Conservation (phyloP, 2,888 invertebrate genomes). For the Scrobipalpa atriplicella region DNA sequence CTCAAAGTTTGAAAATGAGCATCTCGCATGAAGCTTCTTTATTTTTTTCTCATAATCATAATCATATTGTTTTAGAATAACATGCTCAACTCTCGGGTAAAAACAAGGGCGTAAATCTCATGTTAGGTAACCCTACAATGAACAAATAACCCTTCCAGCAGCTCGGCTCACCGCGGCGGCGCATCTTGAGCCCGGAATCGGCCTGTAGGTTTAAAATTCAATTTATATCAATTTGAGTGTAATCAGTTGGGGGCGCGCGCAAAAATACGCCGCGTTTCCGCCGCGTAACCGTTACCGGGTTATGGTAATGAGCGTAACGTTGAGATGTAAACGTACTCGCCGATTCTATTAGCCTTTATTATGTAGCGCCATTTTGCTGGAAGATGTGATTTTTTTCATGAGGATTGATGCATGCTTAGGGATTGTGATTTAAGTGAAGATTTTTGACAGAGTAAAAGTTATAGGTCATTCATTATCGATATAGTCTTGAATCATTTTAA, state of each 20-base stretch:
- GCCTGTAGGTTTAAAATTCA: slow-evolving; percentile 78
- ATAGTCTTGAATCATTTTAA: too few species aligned
- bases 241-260: slow-evolving; percentile 73
- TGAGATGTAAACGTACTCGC: slow-evolving; percentile 20
- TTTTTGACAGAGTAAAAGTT: too few species aligned
- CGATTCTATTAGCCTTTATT: slow-evolving; percentile 24
- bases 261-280: slow-evolving; percentile 64
- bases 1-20: too few species aligned
- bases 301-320: slow-evolving; percentile 51
- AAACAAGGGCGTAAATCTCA: neutral
- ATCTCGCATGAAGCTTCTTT: too few species aligned
- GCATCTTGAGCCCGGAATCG: slow-evolving; percentile 56
- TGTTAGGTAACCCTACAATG: slow-evolving; percentile 54
- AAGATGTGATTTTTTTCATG: slow-evolving; percentile 8
- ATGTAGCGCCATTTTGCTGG: slow-evolving; percentile 5
- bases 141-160: slow-evolving; percentile 69
- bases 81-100: too few species aligned
- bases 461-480: too few species aligned
- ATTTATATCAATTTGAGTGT: slow-evolving; percentile 81
- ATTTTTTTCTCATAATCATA: too few species aligned
- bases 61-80: too few species aligned
- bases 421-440: too few species aligned
- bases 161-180: slow-evolving; percentile 40
- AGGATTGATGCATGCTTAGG: neutral
- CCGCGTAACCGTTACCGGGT: slow-evolving; percentile 38